phyloP scores from a whole-genome alignment of 2,113 vertebrate genomes.

The Uropsilus gracilis region DNA sequence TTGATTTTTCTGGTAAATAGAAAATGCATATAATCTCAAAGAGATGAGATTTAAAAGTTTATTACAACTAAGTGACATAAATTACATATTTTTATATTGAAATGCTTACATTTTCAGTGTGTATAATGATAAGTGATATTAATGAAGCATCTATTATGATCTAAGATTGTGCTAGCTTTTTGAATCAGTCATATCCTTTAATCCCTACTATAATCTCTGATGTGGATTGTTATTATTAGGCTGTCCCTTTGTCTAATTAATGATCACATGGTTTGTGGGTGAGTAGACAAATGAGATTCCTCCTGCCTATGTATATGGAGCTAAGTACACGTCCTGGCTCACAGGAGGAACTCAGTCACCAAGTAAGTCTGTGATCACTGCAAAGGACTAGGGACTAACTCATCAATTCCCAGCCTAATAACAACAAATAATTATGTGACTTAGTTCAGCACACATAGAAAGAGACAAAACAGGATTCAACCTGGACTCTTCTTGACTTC shows the following conservation, averaged over 20 bases:
- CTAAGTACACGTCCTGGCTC: not conserved
- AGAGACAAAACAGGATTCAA: not conserved
- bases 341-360: not conserved
- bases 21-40: not conserved
- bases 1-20: slow-evolving; percentile 36
- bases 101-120: not conserved
- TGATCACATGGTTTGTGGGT: not conserved
- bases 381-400: not conserved
- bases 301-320: not conserved
- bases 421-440: not conserved
- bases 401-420: not conserved
- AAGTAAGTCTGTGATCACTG: not conserved
- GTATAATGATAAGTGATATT: slow-evolving; percentile 10
- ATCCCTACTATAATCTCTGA: not conserved
- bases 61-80: not conserved
- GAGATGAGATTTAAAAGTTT: slow-evolving; percentile 24
- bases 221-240: not conserved
- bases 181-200: not conserved
- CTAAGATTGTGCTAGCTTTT: not conserved
- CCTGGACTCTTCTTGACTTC: not conserved
- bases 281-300: not conserved
- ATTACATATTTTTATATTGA: slow-evolving; percentile 41
- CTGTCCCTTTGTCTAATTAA: slow-evolving; percentile 31
- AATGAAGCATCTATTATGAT: not conserved
- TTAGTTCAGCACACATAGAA: not conserved